A percentile compares a stretch with the other conserved stretches of the same genome.
Conservation (phyloP, 2,888 invertebrate genomes). For the Perizoma flavofasciatum region DNA sequence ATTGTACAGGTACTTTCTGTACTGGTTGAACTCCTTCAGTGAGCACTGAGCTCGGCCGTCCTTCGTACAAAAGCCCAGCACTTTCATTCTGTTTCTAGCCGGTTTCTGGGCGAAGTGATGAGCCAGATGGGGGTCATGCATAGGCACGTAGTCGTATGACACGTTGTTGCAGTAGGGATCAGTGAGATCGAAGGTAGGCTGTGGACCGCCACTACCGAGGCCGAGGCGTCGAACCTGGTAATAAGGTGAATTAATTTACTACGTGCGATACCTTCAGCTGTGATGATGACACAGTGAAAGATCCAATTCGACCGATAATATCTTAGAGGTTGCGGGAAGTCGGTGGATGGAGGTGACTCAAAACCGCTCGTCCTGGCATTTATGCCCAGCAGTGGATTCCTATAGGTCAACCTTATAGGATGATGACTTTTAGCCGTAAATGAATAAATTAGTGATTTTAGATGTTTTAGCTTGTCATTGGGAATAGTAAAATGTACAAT, state of each 20-base stretch:
- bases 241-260: not conserved
- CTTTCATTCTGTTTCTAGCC: slow-evolving; percentile 69
- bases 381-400: too few species aligned
- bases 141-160: slow-evolving; percentile 81
- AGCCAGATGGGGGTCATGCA: slow-evolving; percentile 84
- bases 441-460: too few species aligned
- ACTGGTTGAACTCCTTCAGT: slow-evolving; percentile 86
- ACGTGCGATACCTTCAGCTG: too few species aligned
- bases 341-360: too few species aligned
- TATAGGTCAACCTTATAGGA: too few species aligned
- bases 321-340: too few species aligned
- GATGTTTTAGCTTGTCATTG: not conserved
- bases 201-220: slow-evolving; percentile 56
- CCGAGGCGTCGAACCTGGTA: slow-evolving; percentile 70
- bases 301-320: too few species aligned
- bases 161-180: slow-evolving; percentile 78
- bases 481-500: too few species aligned
- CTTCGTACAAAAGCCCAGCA: slow-evolving; percentile 82
- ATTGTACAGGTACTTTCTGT: slow-evolving; percentile 84
- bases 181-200: slow-evolving; percentile 69
- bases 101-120: slow-evolving; percentile 75
- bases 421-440: too few species aligned
- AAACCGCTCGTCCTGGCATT: too few species aligned
- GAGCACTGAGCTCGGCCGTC: slow-evolving; percentile 85
- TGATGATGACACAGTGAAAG: too few species aligned